Evolutionary conservation across 2,888 invertebrate species (phyloP), one percentile per base, ranked within the genome.

Genomic region (Anthrax anthrax): DNA sequence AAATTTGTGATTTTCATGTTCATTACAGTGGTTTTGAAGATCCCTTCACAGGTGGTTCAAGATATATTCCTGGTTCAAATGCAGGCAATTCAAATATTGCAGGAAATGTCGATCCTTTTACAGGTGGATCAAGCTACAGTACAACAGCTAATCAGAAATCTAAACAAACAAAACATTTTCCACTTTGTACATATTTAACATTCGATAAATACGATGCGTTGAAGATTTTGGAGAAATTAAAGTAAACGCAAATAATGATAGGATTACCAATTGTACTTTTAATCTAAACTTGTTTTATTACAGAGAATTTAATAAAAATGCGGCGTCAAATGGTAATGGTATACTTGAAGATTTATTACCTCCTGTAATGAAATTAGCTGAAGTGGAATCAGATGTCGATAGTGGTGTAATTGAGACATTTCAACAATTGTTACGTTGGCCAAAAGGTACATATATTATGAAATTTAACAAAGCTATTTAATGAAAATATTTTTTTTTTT

Each of bases 131-230:
- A 41, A 78, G 85, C 10, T 86, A 86, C 63, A 74, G 80, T 44
- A 81, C 84, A 42, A 18, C 49, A 9, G 14, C 2, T 12, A 14
- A 14, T 34, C 2, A 32, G 16, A 32, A 16, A 32, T 3, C 18
- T 8, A 27, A 18, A 17, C 23, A 18, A 16, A 14, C 14, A 14
- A 62, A 60, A 46, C 68, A 65, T 54, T 71, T 68, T 51, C 73
- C 72, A 0, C 64, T 70, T 18, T 64, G 54, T 41, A 65, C 59
- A 18, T 81, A 76, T 69, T 71, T 75, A 54, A 80, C 78, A 51
- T 85, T 91, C 60, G 89, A 87, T 57, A 78, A 81, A 58, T 87
- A 84, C 6, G 86, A 86, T 68, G 63, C 80, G 19, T 72, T 72
- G 46, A 81, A 84, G 39, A 84, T 91, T 55, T 69, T 81, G 50